Conservation (phyloP, 37 sponge, comb jelly and placozoan species). For the Geodia barretti region DNA sequence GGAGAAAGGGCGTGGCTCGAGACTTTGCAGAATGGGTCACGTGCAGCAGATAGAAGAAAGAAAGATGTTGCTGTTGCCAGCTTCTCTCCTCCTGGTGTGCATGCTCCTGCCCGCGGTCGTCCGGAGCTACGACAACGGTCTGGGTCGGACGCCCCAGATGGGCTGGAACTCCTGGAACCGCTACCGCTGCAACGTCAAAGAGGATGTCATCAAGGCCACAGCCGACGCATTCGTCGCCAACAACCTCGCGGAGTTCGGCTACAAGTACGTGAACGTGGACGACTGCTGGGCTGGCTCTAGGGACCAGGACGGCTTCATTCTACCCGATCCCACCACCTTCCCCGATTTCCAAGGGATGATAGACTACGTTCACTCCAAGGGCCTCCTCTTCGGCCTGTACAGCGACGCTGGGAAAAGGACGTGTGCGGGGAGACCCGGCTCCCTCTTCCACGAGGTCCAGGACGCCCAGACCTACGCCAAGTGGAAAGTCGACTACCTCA, state of each 20-base stretch:
- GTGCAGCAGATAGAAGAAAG: no score
- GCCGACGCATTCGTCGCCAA: slow-evolving; percentile 42
- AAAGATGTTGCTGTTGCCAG: background rate
- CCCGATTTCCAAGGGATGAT: slow-evolving; percentile 79
- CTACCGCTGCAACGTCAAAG: slow-evolving; percentile 53
- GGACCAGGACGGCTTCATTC: slow-evolving; percentile 33
- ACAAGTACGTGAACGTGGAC: slow-evolving; percentile 64
- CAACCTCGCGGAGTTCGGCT: slow-evolving; percentile 40
- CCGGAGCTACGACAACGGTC: slow-evolving; percentile 44
- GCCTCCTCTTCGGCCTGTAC: slow-evolving; percentile 84
- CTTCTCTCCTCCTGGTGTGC: background rate
- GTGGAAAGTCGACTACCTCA: slow-evolving; percentile 79
- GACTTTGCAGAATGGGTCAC: background rate
- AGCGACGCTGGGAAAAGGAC: slow-evolving; percentile 85
- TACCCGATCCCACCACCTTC: slow-evolving; percentile 62
- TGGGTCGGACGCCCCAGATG: slow-evolving; percentile 73
- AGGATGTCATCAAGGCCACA: slow-evolving; percentile 25
- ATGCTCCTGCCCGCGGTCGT: background rate
- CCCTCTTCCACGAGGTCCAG: slow-evolving; percentile 63
- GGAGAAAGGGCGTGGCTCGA: background rate
- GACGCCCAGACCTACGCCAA: slow-evolving; percentile 80
- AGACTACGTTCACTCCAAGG: slow-evolving; percentile 71
- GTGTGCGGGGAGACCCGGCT: slow-evolving; percentile 75
- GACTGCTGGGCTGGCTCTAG: slow-evolving; percentile 82
- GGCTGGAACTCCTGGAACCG: slow-evolving; percentile 83